Evolutionary conservation across 2,797 vertebrate genomes (phyloP), one percentile per base, ranked within the genome.

Genomic region (Hyperoplus immaculatus): DNA sequence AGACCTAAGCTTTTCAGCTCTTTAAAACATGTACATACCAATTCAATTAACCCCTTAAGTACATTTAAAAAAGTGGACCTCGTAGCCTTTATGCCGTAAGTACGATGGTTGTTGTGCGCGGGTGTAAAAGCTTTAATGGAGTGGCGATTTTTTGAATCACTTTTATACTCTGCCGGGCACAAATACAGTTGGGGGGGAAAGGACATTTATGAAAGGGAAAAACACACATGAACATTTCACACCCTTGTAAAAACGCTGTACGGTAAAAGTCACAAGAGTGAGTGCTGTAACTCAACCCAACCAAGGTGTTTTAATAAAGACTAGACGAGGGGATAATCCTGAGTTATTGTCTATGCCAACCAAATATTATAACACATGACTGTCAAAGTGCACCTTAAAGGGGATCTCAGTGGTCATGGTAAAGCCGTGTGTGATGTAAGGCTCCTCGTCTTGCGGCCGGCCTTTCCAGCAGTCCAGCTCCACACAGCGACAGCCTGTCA

Each of bases 401-500:
- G 96, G 89, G 78, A 98, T 97, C 91, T 98, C 97, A 0, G 97
- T 98, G 70, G 97, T 97, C 97, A 98, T 98, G 82, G 97, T 98
- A 92, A 97, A 98, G 2, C 97, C 97, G 0, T 98, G 97, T 0
- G 97, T 98, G 89, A 98, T 98, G 90, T 97, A 95, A 1, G 97
- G 97, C 72, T 98, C 97, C 80, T 98, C 97, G 2, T 98, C 97
- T 0, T 92, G 95, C 0, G 94, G 95, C 5, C 96, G 95, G 16
- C 97, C 97, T 74, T 97, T 97, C 97, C 97, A 98, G 88, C 97
- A 97, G 78, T 97, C 97, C 83, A 98, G 94, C 90, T 98, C 97
- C 5, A 98, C 93, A 6, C 97, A 97, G 90, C 97, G 97, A 63
- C 97, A 98, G 55, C 97, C 97, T 1, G 97, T 97, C 67, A 98